Evolutionary conservation across 2,888 invertebrate species (phyloP).

Genomic region (Cephus pygmeus): DNA sequence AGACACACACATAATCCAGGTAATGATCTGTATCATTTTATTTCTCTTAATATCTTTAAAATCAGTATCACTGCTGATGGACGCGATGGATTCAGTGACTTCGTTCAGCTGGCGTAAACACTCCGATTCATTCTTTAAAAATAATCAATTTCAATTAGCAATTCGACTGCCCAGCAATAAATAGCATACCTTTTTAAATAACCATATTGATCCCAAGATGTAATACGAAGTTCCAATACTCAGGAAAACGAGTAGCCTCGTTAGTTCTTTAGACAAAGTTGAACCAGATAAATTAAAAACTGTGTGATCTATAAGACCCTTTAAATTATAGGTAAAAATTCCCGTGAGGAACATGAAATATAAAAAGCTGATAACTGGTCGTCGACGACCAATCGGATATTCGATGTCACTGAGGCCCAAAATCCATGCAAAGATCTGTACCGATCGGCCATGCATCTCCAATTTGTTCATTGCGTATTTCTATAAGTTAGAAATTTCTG

Average conservation of each 20-base stretch:
- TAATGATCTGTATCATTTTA: neutral
- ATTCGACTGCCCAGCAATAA: neutral
- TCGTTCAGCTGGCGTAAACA: neutral
- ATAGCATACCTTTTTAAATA: neutral
- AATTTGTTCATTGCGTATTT: neutral
- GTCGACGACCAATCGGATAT: slow-evolving; percentile 7
- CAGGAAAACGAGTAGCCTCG: rapidly evolving
- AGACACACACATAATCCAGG: neutral
- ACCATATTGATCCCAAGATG: neutral
- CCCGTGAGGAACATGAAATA: neutral
- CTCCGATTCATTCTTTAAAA: neutral
- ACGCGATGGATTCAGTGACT: neutral
- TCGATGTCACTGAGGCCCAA: slow-evolving; percentile 2
- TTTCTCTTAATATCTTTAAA: neutral
- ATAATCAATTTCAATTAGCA: neutral
- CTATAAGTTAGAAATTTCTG: neutral
- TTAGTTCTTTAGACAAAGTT: neutral
- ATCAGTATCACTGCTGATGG: neutral
- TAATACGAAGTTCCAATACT: neutral
- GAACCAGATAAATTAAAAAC: rapidly evolving
- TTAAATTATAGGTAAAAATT: neutral
- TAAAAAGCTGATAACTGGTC: neutral
- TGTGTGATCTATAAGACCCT: rapidly evolving
- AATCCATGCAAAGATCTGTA: neutral
- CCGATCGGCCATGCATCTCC: neutral